Evolutionary conservation across 1,140 invertebrate species (phyloP).

Genomic region (Papilio aristodemus): DNA sequence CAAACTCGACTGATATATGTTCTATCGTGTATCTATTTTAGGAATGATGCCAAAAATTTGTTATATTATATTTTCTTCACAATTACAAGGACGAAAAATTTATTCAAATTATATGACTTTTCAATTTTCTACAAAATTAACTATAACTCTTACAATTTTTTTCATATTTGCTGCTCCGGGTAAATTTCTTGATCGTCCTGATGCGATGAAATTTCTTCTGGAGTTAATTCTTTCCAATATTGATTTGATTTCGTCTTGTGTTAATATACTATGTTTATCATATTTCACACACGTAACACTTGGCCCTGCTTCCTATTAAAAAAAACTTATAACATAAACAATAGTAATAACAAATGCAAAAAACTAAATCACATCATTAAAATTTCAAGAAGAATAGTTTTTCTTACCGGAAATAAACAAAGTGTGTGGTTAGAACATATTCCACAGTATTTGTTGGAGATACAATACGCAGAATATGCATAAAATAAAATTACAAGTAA

Average conservation of each 20-base stretch:
- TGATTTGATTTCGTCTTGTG: conserved; percentile 45
- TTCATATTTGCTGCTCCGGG: conserved; percentile 68
- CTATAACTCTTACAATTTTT: conserved; percentile 58
- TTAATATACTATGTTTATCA: conserved; percentile 47
- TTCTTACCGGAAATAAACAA: conserved; percentile 51
- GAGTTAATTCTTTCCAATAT: conserved; percentile 63
- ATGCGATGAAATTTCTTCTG: conserved; percentile 64
- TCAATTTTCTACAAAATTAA: background rate
- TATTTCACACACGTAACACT: conserved; percentile 53
- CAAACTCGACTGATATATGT: too few species aligned
- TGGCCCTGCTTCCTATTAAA: conserved; percentile 49
- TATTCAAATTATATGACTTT: background rate
- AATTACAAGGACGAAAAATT: too few species aligned
- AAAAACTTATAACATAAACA: conserved; percentile 19
- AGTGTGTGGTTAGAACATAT: conserved; percentile 61
- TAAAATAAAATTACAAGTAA: conserved; percentile 52
- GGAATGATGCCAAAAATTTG: too few species aligned
- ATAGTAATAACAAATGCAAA: background rate
- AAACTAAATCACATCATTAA: background rate
- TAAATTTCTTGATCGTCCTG: conserved; percentile 50
- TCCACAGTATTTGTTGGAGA: conserved; percentile 52
- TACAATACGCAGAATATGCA: conserved; percentile 29
- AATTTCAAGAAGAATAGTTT: background rate
- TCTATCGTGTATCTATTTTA: too few species aligned
- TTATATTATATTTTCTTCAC: too few species aligned